Evolutionary conservation across 2,888 invertebrate species (phyloP), one percentile per base, ranked within the genome.

Genomic region (Ectemnius lituratus): DNA sequence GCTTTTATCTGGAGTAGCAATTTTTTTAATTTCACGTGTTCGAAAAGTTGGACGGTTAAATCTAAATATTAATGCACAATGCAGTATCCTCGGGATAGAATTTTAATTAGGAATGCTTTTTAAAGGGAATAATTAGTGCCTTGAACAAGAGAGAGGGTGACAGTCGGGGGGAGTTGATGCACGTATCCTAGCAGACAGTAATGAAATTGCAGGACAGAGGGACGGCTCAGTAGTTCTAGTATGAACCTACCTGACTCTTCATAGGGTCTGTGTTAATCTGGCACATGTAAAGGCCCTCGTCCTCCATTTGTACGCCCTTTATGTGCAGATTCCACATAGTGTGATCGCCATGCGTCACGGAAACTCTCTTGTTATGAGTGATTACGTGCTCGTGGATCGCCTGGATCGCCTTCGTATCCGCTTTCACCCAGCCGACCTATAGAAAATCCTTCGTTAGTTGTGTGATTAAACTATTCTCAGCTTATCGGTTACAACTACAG

Each of bases 241-340:
- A 47, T 49, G 4, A 27, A 73, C 70, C 37, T 92, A 97, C 96
- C 94, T 97, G 97, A 91, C 96, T 96, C 91, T 96, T 96, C 97
- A 97, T 97, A 0, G 97, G 98, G 91, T 97, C 96, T 20, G 97
- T 97, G 92, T 98, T 98, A 87, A 98, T 95, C 92, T 98, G 97
- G 91, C 97, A 98, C 97, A 97, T 97, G 92, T 97, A 98, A 84
- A 95, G 94, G 45, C 98, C 98, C 62, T 95, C 94, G 91, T 98
- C 98, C 88, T 97, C 97, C 88, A 96, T 96, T 86, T 96, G 95
- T 2, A 96, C 95, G 84, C 95, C 95, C 87, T 94, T 95, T 88
- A 98, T 97, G 91, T 97, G 96, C 77, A 98, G 93, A 92, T 96
- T 97, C 98, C 98, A 98, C 86, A 95, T 96, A 79, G 94, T 93